Conservation (phyloP, 2,113 vertebrate species). For the Cyphomyrus discorhynchus region DNA sequence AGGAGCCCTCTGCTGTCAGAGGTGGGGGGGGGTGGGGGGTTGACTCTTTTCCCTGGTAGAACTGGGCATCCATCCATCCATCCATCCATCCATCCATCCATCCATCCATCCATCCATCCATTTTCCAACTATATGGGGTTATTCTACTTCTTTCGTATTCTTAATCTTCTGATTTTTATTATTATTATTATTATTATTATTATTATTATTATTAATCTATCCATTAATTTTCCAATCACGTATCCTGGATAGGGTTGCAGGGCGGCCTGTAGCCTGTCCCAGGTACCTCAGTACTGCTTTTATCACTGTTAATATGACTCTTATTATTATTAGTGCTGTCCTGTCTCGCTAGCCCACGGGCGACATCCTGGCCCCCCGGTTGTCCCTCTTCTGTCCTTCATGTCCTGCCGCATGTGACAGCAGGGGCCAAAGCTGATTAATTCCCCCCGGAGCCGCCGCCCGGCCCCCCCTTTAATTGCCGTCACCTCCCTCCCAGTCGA, state of each 20-base stretch:
- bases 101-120: neutral
- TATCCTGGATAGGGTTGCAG: neutral
- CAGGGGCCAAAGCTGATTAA: neutral
- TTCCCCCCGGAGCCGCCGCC: neutral
- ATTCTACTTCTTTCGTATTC: neutral
- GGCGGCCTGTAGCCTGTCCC: neutral
- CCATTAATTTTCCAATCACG: neutral
- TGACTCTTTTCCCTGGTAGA: neutral
- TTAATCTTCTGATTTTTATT: neutral
- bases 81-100: too few relatives aligned
- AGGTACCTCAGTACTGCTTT: neutral
- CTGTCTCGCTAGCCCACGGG: neutral
- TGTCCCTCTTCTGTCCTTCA: neutral
- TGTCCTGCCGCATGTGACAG: neutral
- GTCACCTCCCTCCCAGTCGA: neutral
- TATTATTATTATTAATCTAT: neutral
- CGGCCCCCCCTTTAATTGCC: neutral
- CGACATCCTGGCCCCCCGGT: neutral
- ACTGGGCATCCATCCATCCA: neutral
- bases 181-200: neutral
- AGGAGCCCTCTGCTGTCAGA: neutral
- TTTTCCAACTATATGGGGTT: neutral
- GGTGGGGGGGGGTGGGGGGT: too few relatives aligned
- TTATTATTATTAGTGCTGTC: neutral
- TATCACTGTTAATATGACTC: neutral